Evolutionary conservation across 2,797 vertebrate species (phyloP).

Genomic region (Percopsis omiscomaycus): DNA sequence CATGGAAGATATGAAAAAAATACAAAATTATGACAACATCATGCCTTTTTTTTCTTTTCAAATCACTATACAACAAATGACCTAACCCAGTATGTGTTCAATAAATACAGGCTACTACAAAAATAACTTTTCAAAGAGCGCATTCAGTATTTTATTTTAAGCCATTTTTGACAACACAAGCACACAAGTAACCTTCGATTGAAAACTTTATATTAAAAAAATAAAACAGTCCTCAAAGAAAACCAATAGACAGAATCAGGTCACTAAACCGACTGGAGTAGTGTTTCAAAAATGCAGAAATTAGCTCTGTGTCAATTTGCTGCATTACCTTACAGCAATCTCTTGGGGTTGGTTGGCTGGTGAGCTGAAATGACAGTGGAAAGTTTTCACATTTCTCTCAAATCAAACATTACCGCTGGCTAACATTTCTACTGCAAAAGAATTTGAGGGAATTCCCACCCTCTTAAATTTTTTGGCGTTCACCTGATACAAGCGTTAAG

Average conservation of each 20-base stretch:
- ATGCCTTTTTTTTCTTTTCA: too few species aligned
- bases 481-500: background rate
- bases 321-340: slow-evolving; percentile 78
- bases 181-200: slow-evolving; percentile 16
- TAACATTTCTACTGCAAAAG: slow-evolving; percentile 38
- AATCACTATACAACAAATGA: background rate
- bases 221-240: slow-evolving; percentile 12
- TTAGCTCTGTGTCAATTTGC: slow-evolving; percentile 66
- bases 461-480: slow-evolving; percentile 5
- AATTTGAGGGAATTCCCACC: background rate
- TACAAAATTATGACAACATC: background rate
- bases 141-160: too few species aligned
- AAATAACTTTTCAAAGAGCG: too few species aligned
- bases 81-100: too few species aligned
- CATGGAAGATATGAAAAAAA: background rate
- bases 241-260: slow-evolving; percentile 20
- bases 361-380: slow-evolving; percentile 77
- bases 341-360: slow-evolving; percentile 72
- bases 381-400: slow-evolving; percentile 69
- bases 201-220: slow-evolving; percentile 6
- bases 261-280: slow-evolving; percentile 43
- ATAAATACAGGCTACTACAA: too few species aligned
- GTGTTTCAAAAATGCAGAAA: slow-evolving; percentile 54
- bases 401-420: slow-evolving; percentile 31
- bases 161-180: too few species aligned